These are phyloP conservation scores for Xiphophorus birchmanni DNA, from an alignment of 2,797 vertebrate genomes.

Conservation along the genomic window DNA sequence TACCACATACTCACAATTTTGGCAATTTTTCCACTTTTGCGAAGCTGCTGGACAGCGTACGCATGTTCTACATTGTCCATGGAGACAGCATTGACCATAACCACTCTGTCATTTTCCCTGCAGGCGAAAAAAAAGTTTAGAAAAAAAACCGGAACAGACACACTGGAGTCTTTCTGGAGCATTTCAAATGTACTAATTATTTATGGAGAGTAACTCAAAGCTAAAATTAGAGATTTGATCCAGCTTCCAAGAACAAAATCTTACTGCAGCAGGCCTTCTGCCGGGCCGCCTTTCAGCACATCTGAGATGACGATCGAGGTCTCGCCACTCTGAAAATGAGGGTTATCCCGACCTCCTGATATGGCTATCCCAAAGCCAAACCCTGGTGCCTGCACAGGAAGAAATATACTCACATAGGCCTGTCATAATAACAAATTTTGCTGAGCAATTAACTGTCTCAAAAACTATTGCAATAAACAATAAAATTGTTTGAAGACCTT, in stretches of 20 bases:
- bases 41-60: slow-evolving; percentile 97
- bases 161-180: slow-evolving; percentile 46
- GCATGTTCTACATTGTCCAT: slow-evolving; percentile 99
- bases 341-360: slow-evolving; percentile 98
- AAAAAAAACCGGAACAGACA: slow-evolving; percentile 40
- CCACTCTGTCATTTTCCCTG: slow-evolving; percentile 98
- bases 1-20: slow-evolving; percentile 91
- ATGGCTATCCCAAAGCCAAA: slow-evolving; percentile 99
- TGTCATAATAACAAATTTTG: no score
- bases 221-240: slow-evolving; percentile 34
- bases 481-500: no score
- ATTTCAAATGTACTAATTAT: background rate
- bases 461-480: no score
- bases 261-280: slow-evolving; percentile 97
- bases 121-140: slow-evolving; percentile 24
- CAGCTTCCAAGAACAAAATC: slow-evolving; percentile 51
- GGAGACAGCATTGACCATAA: slow-evolving; percentile 98
- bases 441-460: no score
- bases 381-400: slow-evolving; percentile 88
- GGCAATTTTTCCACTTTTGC: slow-evolving; percentile 99
- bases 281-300: slow-evolving; percentile 97
- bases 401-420: background rate
- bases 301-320: slow-evolving; percentile 99
- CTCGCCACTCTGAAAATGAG: slow-evolving; percentile 99
- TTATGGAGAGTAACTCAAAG: slow-evolving; percentile 43